Evolutionary conservation across 2,113 vertebrate genomes (phyloP).

Genomic region (Piprites chloris): DNA sequence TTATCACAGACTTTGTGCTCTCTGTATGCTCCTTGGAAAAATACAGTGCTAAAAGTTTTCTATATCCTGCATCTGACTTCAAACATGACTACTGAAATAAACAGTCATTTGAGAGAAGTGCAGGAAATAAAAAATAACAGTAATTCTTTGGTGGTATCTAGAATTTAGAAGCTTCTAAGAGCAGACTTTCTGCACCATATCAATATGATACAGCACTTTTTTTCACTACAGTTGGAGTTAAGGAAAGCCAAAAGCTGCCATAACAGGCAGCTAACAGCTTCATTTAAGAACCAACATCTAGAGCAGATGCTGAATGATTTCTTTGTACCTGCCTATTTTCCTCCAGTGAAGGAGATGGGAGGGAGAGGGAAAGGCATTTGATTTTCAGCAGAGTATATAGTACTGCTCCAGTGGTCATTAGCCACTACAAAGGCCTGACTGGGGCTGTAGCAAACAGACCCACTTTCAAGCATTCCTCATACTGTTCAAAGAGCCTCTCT

Average conservation of each 20-base stretch:
- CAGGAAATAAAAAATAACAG: constrained; percentile 46
- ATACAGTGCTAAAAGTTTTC: neutral
- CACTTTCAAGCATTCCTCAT: neutral
- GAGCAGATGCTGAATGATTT: neutral
- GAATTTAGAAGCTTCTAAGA: constrained; percentile 47
- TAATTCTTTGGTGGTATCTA: constrained; percentile 6
- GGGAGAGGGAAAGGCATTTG: neutral
- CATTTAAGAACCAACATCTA: neutral
- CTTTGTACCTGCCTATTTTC: neutral
- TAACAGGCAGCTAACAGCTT: neutral
- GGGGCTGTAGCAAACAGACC: neutral
- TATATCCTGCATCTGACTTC: constrained; percentile 4
- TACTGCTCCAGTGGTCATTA: neutral
- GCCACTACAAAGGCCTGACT: neutral
- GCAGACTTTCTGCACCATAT: neutral
- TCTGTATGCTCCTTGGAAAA: neutral
- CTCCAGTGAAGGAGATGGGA: neutral
- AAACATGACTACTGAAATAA: constrained; percentile 50
- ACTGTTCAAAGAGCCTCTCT: neutral
- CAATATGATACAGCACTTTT: neutral
- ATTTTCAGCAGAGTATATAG: neutral
- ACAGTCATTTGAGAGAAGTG: constrained; percentile 25
- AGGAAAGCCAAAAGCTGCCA: neutral
- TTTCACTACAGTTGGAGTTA: neutral
- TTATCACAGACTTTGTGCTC: constrained; percentile 15